These are phyloP conservation scores for Diachasma alloeum DNA, from an alignment of 1,140 invertebrate genomes.

Conservation along the genomic window DNA sequence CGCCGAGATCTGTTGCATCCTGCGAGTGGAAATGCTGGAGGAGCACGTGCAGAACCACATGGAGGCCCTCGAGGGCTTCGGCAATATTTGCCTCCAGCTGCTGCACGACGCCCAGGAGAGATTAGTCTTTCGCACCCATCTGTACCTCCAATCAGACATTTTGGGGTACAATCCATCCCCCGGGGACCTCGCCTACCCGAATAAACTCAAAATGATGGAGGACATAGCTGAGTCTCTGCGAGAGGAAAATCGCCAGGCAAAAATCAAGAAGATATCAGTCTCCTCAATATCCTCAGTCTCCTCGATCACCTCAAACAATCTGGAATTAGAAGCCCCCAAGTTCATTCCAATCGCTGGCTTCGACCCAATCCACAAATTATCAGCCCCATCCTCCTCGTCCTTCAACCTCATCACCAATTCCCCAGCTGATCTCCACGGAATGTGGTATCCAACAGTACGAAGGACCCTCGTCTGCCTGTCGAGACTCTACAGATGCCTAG, in stretches of 20 bases:
- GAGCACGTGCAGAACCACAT: conserved; percentile 89
- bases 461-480: conserved; percentile 94
- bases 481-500: conserved; percentile 93
- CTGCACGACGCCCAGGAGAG: conserved; percentile 96
- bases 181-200: conserved; percentile 97
- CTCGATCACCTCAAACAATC: neutral
- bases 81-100: conserved; percentile 83
- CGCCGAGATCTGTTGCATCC: conserved; percentile 94
- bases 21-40: conserved; percentile 93
- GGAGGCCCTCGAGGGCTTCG: conserved; percentile 82
- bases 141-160: conserved; percentile 94
- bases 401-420: conserved; percentile 65
- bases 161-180: conserved; percentile 86
- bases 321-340: neutral
- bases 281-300: conserved; percentile 36
- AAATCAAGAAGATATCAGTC: conserved; percentile 55
- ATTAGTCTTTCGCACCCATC: conserved; percentile 93
- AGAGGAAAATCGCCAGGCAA: conserved; percentile 53
- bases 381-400: neutral
- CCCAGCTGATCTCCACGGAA: conserved; percentile 96
- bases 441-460: conserved; percentile 99
- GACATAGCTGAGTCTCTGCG: conserved; percentile 62
- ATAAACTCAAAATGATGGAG: conserved; percentile 98
- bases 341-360: neutral
- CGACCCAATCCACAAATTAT: neutral